Conservation (phyloP, 1,140 invertebrate species). For the Acromyrmex charruanus region DNA sequence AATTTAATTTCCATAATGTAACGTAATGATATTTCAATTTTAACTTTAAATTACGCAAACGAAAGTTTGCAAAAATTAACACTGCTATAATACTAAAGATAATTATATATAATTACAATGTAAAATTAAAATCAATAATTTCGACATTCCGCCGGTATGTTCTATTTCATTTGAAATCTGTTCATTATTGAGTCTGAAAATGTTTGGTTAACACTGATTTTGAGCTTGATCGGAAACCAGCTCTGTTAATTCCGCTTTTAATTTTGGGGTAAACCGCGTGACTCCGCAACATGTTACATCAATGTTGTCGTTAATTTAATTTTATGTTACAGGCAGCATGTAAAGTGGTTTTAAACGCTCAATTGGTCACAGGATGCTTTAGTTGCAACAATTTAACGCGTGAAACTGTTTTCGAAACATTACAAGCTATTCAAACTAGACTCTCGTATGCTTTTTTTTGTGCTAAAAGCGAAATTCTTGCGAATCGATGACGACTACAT, state of each 20-base stretch:
- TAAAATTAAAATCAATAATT: background rate
- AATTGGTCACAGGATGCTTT: conserved; percentile 14
- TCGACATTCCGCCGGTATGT: background rate
- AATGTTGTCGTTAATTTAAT: conserved; percentile 54
- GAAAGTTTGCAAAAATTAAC: background rate
- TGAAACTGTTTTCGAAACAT: conserved; percentile 42
- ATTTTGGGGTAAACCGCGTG: conserved; percentile 30
- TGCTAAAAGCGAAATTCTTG: conserved; percentile 42
- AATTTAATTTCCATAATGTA: background rate
- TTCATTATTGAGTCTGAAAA: conserved; percentile 17
- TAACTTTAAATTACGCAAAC: background rate
- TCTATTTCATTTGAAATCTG: background rate
- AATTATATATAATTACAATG: background rate
- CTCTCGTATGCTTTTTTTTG: background rate
- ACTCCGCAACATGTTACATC: conserved; percentile 37
- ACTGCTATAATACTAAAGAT: background rate
- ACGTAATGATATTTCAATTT: background rate
- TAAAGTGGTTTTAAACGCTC: conserved; percentile 41
- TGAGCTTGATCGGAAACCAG: conserved; percentile 29
- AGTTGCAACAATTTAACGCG: background rate
- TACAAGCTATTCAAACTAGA: background rate
- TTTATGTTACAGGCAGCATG: conserved; percentile 30
- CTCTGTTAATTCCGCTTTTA: conserved; percentile 30
- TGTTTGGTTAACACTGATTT: conserved; percentile 24
- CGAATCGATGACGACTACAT: conserved; percentile 42